Conservation (phyloP, 2,888 invertebrate genomes). For the Lypha dubia region DNA sequence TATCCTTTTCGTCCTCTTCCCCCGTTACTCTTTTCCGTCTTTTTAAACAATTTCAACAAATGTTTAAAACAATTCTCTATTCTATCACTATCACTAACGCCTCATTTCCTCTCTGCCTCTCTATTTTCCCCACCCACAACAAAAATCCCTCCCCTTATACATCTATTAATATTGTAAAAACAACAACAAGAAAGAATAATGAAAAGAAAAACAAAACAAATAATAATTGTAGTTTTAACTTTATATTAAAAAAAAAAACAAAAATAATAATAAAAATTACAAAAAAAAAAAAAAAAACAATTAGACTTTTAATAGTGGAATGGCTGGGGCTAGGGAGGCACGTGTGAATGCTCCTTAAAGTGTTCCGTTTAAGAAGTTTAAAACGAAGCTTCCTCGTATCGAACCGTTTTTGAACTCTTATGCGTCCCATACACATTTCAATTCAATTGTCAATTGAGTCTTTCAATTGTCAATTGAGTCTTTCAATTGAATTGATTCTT, state of each 20-base stretch:
- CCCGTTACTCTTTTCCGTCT: not conserved
- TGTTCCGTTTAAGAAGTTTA: no score
- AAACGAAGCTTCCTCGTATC: no score
- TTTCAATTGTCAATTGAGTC: no score
- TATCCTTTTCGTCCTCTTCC: not conserved
- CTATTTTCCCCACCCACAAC: not conserved
- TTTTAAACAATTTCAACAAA: slow-evolving; percentile 11
- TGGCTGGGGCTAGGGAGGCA: no score
- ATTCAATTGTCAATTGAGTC: no score
- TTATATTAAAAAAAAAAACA: slow-evolving; percentile 71
- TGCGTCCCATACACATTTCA: no score
- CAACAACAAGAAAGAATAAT: slow-evolving; percentile 51
- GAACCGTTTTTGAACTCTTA: no score
- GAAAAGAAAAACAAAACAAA: slow-evolving; percentile 52
- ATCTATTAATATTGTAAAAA: slow-evolving; percentile 70
- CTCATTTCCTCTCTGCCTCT: not conserved
- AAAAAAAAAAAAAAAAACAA: slow-evolving; percentile 70
- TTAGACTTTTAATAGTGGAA: slow-evolving; percentile 29
- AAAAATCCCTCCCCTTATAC: slow-evolving; percentile 52
- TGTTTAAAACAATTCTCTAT: not conserved
- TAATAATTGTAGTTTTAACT: slow-evolving; percentile 73
- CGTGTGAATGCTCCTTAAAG: no score
- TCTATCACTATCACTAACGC: not conserved
- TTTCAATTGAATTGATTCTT: no score
- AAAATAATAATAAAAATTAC: slow-evolving; percentile 71